Base-by-base conservation (phyloP, 2,797 vertebrate species). In the Brachyrhaphis roseni region DNA sequence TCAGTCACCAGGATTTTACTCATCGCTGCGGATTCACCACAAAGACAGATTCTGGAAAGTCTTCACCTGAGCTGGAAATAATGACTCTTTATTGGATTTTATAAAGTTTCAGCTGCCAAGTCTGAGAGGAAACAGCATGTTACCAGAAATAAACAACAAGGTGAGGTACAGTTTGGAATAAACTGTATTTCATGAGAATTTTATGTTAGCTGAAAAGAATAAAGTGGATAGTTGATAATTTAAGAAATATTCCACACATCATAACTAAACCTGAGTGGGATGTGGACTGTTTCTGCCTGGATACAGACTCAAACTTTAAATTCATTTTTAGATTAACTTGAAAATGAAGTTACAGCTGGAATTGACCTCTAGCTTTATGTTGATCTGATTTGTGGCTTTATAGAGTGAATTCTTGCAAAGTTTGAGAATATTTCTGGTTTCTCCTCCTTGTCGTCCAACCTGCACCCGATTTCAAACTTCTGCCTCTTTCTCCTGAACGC, bases 81-180 rank as follows among this genome's bases (percentile, higher is more conserved):
- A 93, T 93, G 92, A 78, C 5, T 83, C 57, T 83, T 47, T 76
- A 20, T 53, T 85, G 92, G 91, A 92, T 82, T 89, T 83, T 79
- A 80, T 93, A 85, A 86, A 75, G 34, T 89, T 75, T 87, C 85
- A 86, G 82, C 85, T 66, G 66, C 82, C 75, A 43, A 86, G 39
- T 75, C 49, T 78, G 74, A 80, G 0, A 74, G 72, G 88, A 82
- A 68, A 43, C 87, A 91, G 70, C 84, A 96, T 96, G 96, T 90
- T 96, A 88, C 96, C 96, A 81, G 96, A 96, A 91, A 96, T 96
- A 66, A 96, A 96, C 78, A 96, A 91, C 90, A 96, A 96, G 95
- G 95, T 96, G 90, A 95, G 91, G 53, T 39, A 11, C n/a, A 76
- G 79, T 20, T 20, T 26, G 8, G 36, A 23, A 12, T 18, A 26